Evolutionary conservation across 2,113 vertebrate species (phyloP).

Genomic region (Seriola aureovittata): DNA sequence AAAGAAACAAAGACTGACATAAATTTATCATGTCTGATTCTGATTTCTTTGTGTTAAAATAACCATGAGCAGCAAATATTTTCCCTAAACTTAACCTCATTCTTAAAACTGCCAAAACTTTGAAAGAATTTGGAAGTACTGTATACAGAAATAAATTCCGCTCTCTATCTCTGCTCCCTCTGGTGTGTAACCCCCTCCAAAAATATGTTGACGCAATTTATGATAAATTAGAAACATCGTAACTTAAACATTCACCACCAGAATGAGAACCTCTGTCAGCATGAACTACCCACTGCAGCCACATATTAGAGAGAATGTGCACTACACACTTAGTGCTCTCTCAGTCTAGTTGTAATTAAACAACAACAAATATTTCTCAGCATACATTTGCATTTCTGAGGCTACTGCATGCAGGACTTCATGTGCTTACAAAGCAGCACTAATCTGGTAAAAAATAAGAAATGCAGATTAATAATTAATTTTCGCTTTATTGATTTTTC

Average conservation of each 20-base stretch:
- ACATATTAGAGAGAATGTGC: background rate
- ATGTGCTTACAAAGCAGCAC: background rate
- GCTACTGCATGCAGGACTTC: background rate
- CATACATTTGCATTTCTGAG: conserved; percentile 1
- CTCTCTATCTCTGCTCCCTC: background rate
- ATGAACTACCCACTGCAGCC: background rate
- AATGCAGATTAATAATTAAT: background rate
- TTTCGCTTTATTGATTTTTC: background rate
- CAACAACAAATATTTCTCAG: background rate
- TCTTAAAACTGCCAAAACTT: background rate
- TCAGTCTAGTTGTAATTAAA: background rate
- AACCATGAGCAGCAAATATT: background rate
- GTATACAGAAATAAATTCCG: conserved; percentile 25
- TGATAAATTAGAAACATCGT: conserved; percentile 29
- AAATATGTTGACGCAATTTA: conserved; percentile 18
- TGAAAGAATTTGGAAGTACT: background rate
- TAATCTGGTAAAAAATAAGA: background rate
- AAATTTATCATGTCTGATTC: background rate
- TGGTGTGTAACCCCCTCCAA: background rate
- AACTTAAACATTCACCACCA: conserved; percentile 23
- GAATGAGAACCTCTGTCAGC: conserved; percentile 22
- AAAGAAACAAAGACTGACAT: background rate
- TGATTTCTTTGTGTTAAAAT: background rate
- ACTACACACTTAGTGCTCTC: background rate
- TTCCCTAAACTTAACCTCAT: background rate